Evolutionary conservation across 2,113 vertebrate genomes (phyloP), one percentile per base, ranked within the genome.

Genomic region (Halichoerus grypus): DNA sequence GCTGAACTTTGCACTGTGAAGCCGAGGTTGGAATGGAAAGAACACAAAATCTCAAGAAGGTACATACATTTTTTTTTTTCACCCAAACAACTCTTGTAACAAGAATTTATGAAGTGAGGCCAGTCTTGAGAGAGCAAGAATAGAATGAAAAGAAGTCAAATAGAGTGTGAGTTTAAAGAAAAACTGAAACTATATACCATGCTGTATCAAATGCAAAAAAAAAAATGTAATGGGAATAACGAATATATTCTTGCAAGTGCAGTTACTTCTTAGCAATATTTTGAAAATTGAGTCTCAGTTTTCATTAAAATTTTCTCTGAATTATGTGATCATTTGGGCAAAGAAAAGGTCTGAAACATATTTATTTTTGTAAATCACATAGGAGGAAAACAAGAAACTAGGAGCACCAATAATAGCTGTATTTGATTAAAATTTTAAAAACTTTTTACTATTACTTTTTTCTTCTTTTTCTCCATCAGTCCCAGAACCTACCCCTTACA

Each of bases 361-460:
- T 63, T 90, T 98, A 81, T 26, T 63, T 95, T 94, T 88, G 57
- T 95, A 96, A 97, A 51, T 80, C 22, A 67, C 5, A 82, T 3
- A 24, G 19, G 61, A 11, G 5, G 26, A 61, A 88, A 91, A 7
- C 10, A 89, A 69, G 16, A 33, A 28, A 33, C 26, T 57, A 95
- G 42, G 39, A 77, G 1, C 24, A 79, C n/a, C 26, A 65, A 90
- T 76, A 94, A 42, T 80, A 94, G 71, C 0, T 80, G 28, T 51
- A 65, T 79, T 42, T 90, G 33, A 89, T 86, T 89, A 90, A 84
- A 74, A 42, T 15, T 69, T 72, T 85, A 8, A 24, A 31, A 59
- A n/a, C 7, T n/a, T 76, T 82, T 77, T 77, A 42, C 19, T 61
- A 12, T 94, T 92, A 65, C 5, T 67, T 82, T 80, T 87, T 87